Evolutionary conservation across 2,113 vertebrate species (phyloP).

Genomic region (Lophochroa leadbeateri): DNA sequence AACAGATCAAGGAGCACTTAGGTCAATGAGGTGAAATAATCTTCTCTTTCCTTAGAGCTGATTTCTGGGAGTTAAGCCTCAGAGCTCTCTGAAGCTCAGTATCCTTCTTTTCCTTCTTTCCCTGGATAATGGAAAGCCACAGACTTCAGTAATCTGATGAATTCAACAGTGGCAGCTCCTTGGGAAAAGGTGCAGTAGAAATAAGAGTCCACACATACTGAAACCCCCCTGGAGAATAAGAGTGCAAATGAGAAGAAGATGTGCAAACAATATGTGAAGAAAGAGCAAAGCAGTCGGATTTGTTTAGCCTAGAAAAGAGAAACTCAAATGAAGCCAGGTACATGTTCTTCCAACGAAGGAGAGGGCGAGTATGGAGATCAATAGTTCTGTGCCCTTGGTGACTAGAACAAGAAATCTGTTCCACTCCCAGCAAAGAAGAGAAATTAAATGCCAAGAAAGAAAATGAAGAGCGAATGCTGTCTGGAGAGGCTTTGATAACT

Average conservation of each 20-base stretch:
- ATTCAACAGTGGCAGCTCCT: background rate
- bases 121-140: background rate
- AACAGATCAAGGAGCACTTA: background rate
- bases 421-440: constrained; percentile 11
- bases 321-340: background rate
- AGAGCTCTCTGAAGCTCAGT: background rate
- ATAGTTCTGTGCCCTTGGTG: constrained; percentile 38
- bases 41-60: background rate
- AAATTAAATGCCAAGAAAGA: constrained; percentile 33
- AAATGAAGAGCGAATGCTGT: constrained; percentile 23
- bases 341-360: background rate
- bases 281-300: background rate
- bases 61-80: background rate
- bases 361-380: background rate
- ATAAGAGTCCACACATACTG: background rate
- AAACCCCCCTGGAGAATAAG: background rate
- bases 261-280: background rate
- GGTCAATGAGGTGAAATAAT: background rate
- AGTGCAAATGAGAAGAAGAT: constrained; percentile 26
- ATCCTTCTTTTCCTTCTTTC: background rate
- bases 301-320: constrained; percentile 10
- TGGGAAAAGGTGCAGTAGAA: background rate
- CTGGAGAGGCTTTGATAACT: constrained; percentile 14
- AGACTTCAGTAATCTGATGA: background rate
- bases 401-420: constrained; percentile 8